Evolutionary conservation across 2,888 invertebrate genomes (phyloP), one percentile per base, ranked within the genome.

Genomic region (Danaus chrysippus): DNA sequence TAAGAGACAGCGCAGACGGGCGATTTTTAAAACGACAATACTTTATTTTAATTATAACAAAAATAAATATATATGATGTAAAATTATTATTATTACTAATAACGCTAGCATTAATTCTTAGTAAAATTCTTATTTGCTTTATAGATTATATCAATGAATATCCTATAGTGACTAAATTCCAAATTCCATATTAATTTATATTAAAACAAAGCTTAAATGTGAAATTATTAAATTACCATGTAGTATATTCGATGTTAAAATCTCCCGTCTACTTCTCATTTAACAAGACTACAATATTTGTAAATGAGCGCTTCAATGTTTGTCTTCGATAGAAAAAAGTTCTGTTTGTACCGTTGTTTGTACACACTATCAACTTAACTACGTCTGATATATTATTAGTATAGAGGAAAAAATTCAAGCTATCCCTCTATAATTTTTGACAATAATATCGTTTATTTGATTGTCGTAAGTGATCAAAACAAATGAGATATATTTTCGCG

Each of bases 301-400:
- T 75, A 73, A 78, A 77, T 69, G 76, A 69, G 72, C 68, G 68
- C 67, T 74, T 76, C 74, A 76, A 77, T 79, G 75, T 82, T 82
- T 79, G 73, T 70, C 63, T 67, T 75, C 75, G 72, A 76, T 78
- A 65, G 74, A 75, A 72, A 74, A 75, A 76, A 69, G 71, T 71
- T 70, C 69, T 73, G 73, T 76, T 76, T 77, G 76, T 73, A 65
- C 66, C 69, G 63, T 42, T 73, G 71, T 76, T 71, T 69, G 72
- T 70, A 65, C 67, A 70, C 69, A 68, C 66, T 70, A 71, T 70
- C 71, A 57, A 62, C 63, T 67, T 62, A 58, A 59, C 54, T 55
- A 57, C 52, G 52, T 43, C 56, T 63, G 59, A 59, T 61, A 46
- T 61, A 59, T 59, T 61, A 56, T 64, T 64, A 62, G 58, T 59